Conservation (phyloP, 2,113 vertebrate species). For the Garra rufa region DNA sequence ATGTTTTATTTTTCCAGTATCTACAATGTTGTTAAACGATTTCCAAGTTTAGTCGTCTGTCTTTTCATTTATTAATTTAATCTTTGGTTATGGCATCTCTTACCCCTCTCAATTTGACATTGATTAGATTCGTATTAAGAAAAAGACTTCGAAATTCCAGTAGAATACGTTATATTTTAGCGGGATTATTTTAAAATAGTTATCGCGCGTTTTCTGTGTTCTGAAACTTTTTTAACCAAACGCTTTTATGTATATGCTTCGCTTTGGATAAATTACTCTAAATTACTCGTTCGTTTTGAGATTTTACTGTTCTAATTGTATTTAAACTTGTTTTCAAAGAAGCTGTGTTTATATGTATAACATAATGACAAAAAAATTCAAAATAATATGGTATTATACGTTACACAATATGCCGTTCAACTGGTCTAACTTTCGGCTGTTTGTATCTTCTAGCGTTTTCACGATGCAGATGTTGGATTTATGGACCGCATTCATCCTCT, state of each 20-base stretch:
- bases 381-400: background rate
- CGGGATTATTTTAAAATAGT: background rate
- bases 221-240: background rate
- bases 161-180: background rate
- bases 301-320: background rate
- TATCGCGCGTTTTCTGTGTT: background rate
- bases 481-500: slow-evolving; percentile 52
- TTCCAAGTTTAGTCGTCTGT: background rate
- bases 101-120: background rate
- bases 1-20: background rate
- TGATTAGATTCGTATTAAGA: background rate
- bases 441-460: slow-evolving; percentile 51
- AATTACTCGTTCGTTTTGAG: too few relatives aligned
- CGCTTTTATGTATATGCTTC: background rate
- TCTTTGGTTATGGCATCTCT: background rate
- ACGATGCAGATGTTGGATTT: slow-evolving; percentile 54
- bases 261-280: background rate
- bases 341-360: background rate
- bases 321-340: background rate
- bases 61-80: background rate
- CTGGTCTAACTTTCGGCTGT: background rate
- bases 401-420: background rate
- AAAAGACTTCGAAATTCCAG: background rate
- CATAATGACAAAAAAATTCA: background rate
- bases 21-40: background rate